phyloP scores from a whole-genome alignment of 2,888 invertebrate genomes.

The Laspeyria flexula region DNA sequence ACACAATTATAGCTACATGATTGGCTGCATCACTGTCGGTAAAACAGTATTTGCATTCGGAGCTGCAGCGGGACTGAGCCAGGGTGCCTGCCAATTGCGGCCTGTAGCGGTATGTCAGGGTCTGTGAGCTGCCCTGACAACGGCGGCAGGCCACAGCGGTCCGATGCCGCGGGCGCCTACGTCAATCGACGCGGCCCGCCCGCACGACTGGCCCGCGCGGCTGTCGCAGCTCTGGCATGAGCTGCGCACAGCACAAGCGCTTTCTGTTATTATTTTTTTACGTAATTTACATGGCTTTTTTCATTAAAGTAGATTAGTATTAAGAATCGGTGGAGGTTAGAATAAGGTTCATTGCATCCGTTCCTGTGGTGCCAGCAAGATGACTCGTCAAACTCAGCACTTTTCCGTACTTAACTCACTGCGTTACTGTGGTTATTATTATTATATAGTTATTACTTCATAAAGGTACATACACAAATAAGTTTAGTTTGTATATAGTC shows the following conservation, averaged over 20 bases:
- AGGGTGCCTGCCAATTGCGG: slow-evolving; percentile 62
- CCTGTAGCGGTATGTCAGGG: slow-evolving; percentile 57
- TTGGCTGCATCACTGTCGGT: neutral
- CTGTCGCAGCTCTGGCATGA: slow-evolving; percentile 49
- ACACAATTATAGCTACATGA: neutral
- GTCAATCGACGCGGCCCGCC: slow-evolving; percentile 62
- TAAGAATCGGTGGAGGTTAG: slow-evolving; percentile 34
- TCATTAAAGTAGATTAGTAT: neutral
- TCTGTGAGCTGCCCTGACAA: slow-evolving; percentile 38
- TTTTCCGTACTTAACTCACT: slow-evolving; percentile 55
- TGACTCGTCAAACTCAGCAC: slow-evolving; percentile 35
- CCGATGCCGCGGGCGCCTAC: slow-evolving; percentile 66
- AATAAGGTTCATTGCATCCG: slow-evolving; percentile 31
- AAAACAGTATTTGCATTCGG: slow-evolving; percentile 34
- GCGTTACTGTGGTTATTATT: slow-evolving; percentile 36
- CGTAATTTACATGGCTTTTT: slow-evolving; percentile 29
- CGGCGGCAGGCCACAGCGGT: slow-evolving; percentile 54
- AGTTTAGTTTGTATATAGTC: slow-evolving; percentile 49
- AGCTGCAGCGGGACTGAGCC: slow-evolving; percentile 61
- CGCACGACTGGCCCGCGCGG: slow-evolving; percentile 58
- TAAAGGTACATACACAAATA: slow-evolving; percentile 43
- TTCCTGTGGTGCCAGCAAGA: slow-evolving; percentile 35
- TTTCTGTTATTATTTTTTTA: slow-evolving; percentile 20
- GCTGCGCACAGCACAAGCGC: slow-evolving; percentile 48
- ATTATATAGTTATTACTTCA: slow-evolving; percentile 14